Conservation (phyloP, 2,113 vertebrate genomes). For the Naja naja region DNA sequence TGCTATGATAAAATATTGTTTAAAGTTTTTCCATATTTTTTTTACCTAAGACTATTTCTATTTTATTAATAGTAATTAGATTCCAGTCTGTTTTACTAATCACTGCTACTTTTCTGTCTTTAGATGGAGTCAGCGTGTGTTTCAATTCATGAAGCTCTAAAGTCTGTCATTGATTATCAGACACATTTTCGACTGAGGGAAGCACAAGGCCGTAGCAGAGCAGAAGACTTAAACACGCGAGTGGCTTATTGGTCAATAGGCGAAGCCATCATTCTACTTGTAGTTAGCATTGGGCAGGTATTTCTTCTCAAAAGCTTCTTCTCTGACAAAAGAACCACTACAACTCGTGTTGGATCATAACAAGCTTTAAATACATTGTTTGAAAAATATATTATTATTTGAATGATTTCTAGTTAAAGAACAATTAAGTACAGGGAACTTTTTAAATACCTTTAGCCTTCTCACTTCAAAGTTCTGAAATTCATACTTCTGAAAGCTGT, state of each 20-base stretch:
- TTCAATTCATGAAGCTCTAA: conserved; percentile 96
- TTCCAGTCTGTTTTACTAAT: conserved; percentile 1
- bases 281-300: conserved; percentile 97
- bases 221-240: conserved; percentile 94
- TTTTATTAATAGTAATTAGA: not conserved
- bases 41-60: not conserved
- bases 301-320: conserved; percentile 97
- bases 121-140: conserved; percentile 99
- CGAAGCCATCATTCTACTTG: conserved; percentile 93
- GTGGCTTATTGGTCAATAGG: conserved; percentile 98
- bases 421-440: conserved; percentile 65
- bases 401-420: conserved; percentile 62
- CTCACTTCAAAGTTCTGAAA: conserved; percentile 41
- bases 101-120: conserved; percentile 8
- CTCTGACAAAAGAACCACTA: conserved; percentile 96
- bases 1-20: not conserved
- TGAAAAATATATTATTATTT: conserved; percentile 56
- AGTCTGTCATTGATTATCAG: conserved; percentile 96
- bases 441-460: conserved; percentile 53
- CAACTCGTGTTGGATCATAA: conserved; percentile 94
- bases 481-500: conserved; percentile 32
- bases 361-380: conserved; percentile 45
- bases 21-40: not conserved
- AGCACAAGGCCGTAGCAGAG: conserved; percentile 94
- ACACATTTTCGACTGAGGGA: conserved; percentile 95